Evolutionary conservation across 2,888 invertebrate species (phyloP).

Genomic region (Hedya salicella): DNA sequence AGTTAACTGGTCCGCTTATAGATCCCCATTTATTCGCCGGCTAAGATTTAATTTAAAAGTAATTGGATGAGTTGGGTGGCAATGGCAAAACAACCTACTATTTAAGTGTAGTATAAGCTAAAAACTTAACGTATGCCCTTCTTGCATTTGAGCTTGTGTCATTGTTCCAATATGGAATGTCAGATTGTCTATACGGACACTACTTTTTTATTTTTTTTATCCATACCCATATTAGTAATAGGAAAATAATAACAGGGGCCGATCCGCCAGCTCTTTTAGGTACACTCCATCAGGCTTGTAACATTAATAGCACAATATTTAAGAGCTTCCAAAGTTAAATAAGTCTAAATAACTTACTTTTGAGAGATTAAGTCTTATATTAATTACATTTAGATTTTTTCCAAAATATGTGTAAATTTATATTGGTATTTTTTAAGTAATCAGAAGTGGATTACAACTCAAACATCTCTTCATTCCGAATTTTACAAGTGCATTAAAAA

Average conservation of each 20-base stretch:
- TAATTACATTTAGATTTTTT: constrained; percentile 14
- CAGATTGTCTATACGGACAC: too few relatives aligned
- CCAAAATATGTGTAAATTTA: not conserved
- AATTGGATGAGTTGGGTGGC: too few relatives aligned
- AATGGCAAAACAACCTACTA: too few relatives aligned
- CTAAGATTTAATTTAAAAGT: too few relatives aligned
- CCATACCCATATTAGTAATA: not conserved
- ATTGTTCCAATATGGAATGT: too few relatives aligned
- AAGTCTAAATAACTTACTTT: not conserved
- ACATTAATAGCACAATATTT: not conserved
- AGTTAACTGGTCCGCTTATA: too few relatives aligned
- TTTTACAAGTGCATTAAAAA: not conserved
- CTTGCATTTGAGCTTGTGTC: too few relatives aligned
- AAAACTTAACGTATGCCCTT: too few relatives aligned
- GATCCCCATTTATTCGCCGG: too few relatives aligned
- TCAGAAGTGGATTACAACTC: not conserved
- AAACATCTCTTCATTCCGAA: not conserved
- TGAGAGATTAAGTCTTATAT: not conserved
- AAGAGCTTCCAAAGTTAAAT: not conserved
- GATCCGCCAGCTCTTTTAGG: not conserved
- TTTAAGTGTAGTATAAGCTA: too few relatives aligned
- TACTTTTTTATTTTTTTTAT: too few relatives aligned
- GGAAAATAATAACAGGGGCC: not conserved
- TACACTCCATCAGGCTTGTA: not conserved
- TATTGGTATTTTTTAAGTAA: too few relatives aligned